phyloP scores from a whole-genome alignment of 2,797 vertebrate species.

The Heterohyrax brucei region DNA sequence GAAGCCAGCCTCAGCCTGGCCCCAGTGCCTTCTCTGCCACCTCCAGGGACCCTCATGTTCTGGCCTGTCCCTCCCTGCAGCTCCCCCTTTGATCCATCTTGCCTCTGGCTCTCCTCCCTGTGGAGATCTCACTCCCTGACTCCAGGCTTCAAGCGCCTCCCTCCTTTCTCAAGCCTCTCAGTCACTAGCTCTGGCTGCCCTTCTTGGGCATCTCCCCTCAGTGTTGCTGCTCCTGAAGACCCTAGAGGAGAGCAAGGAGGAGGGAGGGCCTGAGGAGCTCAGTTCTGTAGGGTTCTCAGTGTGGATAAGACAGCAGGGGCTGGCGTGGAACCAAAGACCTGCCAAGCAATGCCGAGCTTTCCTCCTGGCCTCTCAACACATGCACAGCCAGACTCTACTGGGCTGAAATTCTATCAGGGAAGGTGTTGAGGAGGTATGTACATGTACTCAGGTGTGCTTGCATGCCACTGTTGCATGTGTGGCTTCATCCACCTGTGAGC shows the following conservation, averaged over 20 bases:
- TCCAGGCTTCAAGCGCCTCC: background rate
- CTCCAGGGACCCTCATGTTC: background rate
- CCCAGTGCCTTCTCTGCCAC: background rate
- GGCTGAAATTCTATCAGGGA: background rate
- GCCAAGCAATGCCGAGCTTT: background rate
- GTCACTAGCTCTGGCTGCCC: background rate
- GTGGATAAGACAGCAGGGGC: background rate
- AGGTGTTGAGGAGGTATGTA: background rate
- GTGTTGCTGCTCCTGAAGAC: background rate
- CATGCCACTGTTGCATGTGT: background rate
- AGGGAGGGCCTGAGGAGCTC: background rate
- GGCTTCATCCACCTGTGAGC: constrained; percentile 34
- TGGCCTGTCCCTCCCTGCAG: background rate
- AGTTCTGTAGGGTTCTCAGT: background rate
- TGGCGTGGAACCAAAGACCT: background rate
- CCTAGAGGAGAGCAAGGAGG: background rate
- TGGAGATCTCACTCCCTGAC: background rate
- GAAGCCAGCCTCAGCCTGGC: background rate
- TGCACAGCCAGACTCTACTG: background rate
- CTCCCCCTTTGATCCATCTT: background rate
- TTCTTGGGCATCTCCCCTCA: background rate
- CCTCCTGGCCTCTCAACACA: background rate
- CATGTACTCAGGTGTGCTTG: background rate
- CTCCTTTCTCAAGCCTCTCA: background rate
- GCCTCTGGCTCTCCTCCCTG: background rate